Conservation (phyloP, 2,113 vertebrate genomes). For the Leptosomus discolor region DNA sequence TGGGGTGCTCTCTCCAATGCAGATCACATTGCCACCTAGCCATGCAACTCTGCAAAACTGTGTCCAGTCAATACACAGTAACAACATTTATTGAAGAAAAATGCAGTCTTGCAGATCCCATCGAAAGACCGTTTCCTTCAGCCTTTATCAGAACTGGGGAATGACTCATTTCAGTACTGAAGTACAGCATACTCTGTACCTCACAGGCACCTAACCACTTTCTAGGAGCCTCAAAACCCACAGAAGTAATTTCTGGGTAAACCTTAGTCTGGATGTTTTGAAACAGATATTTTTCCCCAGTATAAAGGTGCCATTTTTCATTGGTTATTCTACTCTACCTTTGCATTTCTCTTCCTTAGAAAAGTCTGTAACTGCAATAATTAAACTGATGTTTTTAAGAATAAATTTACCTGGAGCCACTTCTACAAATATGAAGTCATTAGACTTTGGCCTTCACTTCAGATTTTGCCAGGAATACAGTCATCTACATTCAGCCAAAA, state of each 20-base stretch:
- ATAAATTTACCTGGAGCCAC: neutral
- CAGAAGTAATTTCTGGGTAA: neutral
- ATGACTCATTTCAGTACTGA: neutral
- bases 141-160: neutral
- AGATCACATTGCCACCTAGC: neutral
- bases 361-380: neutral
- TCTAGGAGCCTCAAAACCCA: neutral
- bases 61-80: neutral
- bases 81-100: neutral
- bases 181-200: neutral
- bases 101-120: neutral
- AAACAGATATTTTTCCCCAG: neutral
- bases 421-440: neutral
- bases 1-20: fast-evolving
- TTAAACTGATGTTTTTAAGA: neutral
- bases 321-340: neutral
- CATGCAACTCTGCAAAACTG: neutral
- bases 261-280: neutral
- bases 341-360: neutral
- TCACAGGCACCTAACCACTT: neutral
- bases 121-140: neutral
- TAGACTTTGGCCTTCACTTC: neutral
- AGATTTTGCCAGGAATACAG: neutral
- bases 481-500: neutral
- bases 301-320: neutral